These are phyloP conservation scores for Toxotes lorentzi DNA, from an alignment of 2,797 vertebrate genomes.

Conservation along the genomic window DNA sequence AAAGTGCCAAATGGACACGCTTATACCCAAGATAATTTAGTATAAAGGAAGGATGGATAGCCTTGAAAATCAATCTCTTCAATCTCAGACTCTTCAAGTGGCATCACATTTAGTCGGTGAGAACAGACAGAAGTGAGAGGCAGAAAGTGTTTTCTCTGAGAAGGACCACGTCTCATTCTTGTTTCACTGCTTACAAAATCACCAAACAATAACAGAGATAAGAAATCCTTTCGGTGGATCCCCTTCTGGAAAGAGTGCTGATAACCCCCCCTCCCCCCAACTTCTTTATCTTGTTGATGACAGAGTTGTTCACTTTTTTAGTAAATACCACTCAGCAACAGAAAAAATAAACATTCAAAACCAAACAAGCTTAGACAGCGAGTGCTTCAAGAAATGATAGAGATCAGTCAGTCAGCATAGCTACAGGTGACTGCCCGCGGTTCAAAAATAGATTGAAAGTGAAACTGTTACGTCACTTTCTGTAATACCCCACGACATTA, in stretches of 20 bases:
- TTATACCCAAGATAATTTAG: neutral
- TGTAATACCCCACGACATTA: neutral
- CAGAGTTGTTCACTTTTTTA: neutral
- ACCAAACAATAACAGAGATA: constrained; percentile 1
- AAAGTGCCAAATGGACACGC: neutral
- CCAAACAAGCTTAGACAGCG: neutral
- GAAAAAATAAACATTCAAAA: neutral
- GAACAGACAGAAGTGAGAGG: neutral
- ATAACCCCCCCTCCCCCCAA: constrained; percentile 14
- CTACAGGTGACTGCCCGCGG: constrained; percentile 27
- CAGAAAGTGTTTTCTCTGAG: constrained; percentile 3
- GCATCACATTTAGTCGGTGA: constrained; percentile 13
- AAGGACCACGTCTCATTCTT: constrained; percentile 4
- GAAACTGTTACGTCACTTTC: constrained; percentile 56
- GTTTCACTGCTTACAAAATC: constrained; percentile 3
- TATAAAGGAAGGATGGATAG: constrained; percentile 5
- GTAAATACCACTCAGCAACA: neutral
- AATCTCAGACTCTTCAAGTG: constrained; percentile 12
- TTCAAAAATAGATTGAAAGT: constrained; percentile 50
- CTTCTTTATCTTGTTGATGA: neutral
- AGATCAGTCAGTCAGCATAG: neutral
- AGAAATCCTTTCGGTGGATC: constrained; percentile 2
- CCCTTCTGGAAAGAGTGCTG: neutral
- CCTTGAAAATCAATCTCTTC: constrained; percentile 28
- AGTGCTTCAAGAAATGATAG: neutral